Evolutionary conservation across 1,140 invertebrate genomes (phyloP), one percentile per base, ranked within the genome.

Genomic region (Pinna nobilis): DNA sequence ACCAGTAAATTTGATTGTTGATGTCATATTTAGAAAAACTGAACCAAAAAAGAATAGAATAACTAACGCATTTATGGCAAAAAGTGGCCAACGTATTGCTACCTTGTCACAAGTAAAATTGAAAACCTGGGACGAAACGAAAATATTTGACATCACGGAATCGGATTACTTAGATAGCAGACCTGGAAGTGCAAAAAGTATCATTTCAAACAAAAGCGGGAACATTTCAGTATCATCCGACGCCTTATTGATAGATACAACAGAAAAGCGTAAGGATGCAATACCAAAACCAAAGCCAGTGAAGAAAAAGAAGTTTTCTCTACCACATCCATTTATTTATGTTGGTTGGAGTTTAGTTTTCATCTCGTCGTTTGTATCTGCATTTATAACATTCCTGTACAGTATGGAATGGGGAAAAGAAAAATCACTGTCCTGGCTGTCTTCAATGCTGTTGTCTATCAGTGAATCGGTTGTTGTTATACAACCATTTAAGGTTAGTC

Each of bases 1-100:
- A 18, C 87, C 86, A 33, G 74, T 82, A n/a, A 86, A 82, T 59
- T 57, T 88, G 18, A 47, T 84, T 18, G 83, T 87, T 65, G 83
- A 84, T 51, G 78, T 79, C 15, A 68, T 88, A 33, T 88, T 88
- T 57, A 30, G 82, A 25, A 84, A 86, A 70, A 78, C 78, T 13
- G 74, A 77, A 55, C 66, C 79, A 18, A 79, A 74, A 41, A 57
- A 67, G 30, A 78, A 77, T 47, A 80, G 61, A 47, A 61, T 80
- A 15, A 64, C 59, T 18, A 76, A 82, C 59, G 70, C 66, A 4
- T 79, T 76, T 51, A 63, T 76, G 11, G 33, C 39, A n/a, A 49
- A 49, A 49, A 76, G 61, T 55, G 51, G 66, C n/a, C 51, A 79
- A 64, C 70, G 66, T 3, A 13, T 57, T 5, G 57, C 37, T n/a